Conservation (phyloP, 2,888 invertebrate species). For the Malthinus flaveolus region DNA sequence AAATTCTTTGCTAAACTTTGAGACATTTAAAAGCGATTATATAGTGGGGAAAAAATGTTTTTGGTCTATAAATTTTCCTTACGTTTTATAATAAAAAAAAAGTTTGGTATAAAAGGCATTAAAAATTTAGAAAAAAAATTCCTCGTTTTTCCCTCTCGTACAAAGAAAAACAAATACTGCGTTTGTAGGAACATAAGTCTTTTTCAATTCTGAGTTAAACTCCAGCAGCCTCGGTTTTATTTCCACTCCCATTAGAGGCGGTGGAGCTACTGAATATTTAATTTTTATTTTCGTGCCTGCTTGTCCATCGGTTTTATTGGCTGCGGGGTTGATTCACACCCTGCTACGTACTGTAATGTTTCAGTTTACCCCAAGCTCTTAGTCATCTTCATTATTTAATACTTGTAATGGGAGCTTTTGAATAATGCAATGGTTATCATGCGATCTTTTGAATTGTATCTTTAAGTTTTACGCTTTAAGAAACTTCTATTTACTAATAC, state of each 20-base stretch:
- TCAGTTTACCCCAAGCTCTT: constrained; percentile 21
- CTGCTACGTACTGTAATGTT: constrained; percentile 31
- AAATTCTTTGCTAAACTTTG: too few species aligned
- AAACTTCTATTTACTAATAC: background rate
- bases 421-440: constrained; percentile 20
- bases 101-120: background rate
- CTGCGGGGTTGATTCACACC: constrained; percentile 40
- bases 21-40: too few species aligned
- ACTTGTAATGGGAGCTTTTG: constrained; percentile 24
- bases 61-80: too few species aligned
- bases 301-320: constrained; percentile 43
- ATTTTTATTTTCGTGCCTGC: constrained; percentile 40
- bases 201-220: constrained; percentile 31
- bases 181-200: constrained; percentile 25
- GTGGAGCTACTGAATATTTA: constrained; percentile 40
- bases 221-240: constrained; percentile 30
- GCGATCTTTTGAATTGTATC: constrained; percentile 19
- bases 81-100: too few species aligned
- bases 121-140: constrained; percentile 14
- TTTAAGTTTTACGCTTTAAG: background rate
- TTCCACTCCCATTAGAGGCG: constrained; percentile 33
- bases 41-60: too few species aligned
- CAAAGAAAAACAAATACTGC: constrained; percentile 27
- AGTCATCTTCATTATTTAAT: constrained; percentile 29
- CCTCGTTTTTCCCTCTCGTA: constrained; percentile 9